phyloP scores from a whole-genome alignment of 2,888 invertebrate species.

The Dorcus parallelipipedus region DNA sequence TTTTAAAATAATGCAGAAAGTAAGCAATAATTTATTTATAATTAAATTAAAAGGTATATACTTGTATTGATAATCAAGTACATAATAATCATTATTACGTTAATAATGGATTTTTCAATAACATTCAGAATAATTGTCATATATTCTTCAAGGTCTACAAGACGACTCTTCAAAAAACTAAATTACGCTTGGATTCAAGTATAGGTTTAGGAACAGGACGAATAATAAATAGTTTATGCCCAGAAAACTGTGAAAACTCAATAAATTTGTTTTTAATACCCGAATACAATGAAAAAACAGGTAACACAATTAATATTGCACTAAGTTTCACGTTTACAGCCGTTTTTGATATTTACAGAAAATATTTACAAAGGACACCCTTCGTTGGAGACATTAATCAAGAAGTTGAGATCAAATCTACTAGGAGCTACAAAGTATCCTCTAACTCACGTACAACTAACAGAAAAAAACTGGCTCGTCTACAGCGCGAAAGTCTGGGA shows the following conservation, averaged over 20 bases:
- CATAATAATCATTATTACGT: no score
- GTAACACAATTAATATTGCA: background rate
- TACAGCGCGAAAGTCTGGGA: conserved; percentile 83
- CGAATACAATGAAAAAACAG: conserved; percentile 51
- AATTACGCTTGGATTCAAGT: conserved; percentile 64
- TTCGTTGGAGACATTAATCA: conserved; percentile 61
- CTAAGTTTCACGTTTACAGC: background rate
- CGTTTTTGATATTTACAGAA: conserved; percentile 41
- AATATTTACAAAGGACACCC: conserved; percentile 60
- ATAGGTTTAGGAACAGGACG: conserved; percentile 56
- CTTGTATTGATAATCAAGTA: no score
- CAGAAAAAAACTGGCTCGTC: conserved; percentile 81
- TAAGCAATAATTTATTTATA: conserved; percentile 25
- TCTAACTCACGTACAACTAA: conserved; percentile 68
- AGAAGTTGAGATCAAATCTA: conserved; percentile 66
- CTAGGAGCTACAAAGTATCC: conserved; percentile 66
- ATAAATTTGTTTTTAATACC: conserved; percentile 70
- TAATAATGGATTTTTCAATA: background rate
- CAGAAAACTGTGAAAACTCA: conserved; percentile 57
- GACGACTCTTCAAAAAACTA: conserved; percentile 60
- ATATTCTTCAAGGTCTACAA: conserved; percentile 43
- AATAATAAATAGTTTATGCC: conserved; percentile 52
- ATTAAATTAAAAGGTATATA: background rate
- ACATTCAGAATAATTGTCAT: background rate
- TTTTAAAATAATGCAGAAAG: conserved; percentile 61